Conservation (phyloP, 1,140 invertebrate species). For the Xylocopa sonorina region DNA sequence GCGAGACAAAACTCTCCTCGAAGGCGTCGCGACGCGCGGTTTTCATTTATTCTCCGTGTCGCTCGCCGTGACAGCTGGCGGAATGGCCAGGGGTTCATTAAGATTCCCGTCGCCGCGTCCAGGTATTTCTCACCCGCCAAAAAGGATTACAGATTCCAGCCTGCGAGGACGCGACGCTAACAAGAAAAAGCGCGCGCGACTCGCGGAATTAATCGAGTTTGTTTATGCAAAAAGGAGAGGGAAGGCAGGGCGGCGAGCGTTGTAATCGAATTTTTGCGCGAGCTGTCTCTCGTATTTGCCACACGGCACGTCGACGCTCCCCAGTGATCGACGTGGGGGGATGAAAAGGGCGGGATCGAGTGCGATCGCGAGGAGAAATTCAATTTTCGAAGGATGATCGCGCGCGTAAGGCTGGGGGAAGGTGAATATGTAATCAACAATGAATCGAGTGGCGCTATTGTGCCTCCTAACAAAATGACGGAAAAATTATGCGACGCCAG, state of each 20-base stretch:
- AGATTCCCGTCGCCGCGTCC: slow-evolving; percentile 5
- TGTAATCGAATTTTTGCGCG: slow-evolving; percentile 22
- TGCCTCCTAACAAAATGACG: background rate
- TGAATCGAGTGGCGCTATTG: slow-evolving; percentile 5
- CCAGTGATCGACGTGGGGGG: no score
- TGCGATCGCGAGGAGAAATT: background rate
- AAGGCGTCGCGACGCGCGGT: background rate
- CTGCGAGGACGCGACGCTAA: background rate
- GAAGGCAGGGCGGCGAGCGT: slow-evolving; percentile 1
- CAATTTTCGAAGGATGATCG: background rate
- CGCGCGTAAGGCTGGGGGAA: background rate
- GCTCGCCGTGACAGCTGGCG: background rate
- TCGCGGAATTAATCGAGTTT: slow-evolving; percentile 29
- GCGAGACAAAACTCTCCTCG: background rate
- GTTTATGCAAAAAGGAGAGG: no score
- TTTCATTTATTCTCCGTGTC: slow-evolving; percentile 33
- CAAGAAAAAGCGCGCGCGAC: background rate
- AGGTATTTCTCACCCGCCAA: slow-evolving; percentile 2
- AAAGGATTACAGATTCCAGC: background rate
- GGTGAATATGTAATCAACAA: slow-evolving; percentile 43
- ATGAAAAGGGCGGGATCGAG: no score
- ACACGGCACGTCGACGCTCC: no score
- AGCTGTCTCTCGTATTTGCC: slow-evolving; percentile 2
- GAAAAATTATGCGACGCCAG: background rate
- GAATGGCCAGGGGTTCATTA: slow-evolving; percentile 19